phyloP scores from a whole-genome alignment of 2,888 invertebrate genomes.

The Diloba caeruleocephala region DNA sequence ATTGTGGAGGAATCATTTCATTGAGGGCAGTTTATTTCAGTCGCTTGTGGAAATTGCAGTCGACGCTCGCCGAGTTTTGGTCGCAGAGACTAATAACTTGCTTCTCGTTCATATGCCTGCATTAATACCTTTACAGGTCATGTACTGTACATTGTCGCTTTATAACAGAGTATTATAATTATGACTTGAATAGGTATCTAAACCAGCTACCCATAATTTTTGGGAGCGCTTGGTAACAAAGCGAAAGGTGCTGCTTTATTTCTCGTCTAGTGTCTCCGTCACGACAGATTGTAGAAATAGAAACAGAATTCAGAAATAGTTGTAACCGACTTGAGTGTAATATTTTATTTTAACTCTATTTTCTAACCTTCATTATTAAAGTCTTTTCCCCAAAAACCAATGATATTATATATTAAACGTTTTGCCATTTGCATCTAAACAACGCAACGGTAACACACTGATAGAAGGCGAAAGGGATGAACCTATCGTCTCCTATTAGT shows the following conservation, averaged over 20 bases:
- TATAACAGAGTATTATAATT: conserved; percentile 31
- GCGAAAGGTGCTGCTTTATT: conserved; percentile 60
- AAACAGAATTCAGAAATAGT: conserved; percentile 71
- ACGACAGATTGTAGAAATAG: conserved; percentile 53
- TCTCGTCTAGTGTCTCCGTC: conserved; percentile 62
- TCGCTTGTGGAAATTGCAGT: conserved; percentile 60
- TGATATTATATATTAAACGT: no score
- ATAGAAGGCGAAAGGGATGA: no score
- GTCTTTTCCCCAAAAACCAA: no score
- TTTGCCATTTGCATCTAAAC: conserved; percentile 13
- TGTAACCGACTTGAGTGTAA: no score
- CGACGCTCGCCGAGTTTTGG: conserved; percentile 46
- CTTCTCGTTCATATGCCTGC: conserved; percentile 34
- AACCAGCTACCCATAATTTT: conserved; percentile 50
- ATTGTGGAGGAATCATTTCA: conserved; percentile 68
- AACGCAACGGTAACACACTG: no score
- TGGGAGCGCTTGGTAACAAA: conserved; percentile 59
- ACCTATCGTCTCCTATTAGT: not conserved
- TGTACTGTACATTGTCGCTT: conserved; percentile 49
- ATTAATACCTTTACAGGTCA: conserved; percentile 32
- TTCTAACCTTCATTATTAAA: no score
- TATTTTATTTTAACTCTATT: no score
- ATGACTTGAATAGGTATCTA: conserved; percentile 38
- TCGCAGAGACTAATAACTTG: conserved; percentile 37
- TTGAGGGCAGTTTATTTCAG: conserved; percentile 70